A percentile compares a stretch with the other conserved stretches of the same genome.
These are phyloP conservation scores for Dipodomys merriami DNA, from an alignment of 2,113 vertebrate species.

Conservation along the genomic window DNA sequence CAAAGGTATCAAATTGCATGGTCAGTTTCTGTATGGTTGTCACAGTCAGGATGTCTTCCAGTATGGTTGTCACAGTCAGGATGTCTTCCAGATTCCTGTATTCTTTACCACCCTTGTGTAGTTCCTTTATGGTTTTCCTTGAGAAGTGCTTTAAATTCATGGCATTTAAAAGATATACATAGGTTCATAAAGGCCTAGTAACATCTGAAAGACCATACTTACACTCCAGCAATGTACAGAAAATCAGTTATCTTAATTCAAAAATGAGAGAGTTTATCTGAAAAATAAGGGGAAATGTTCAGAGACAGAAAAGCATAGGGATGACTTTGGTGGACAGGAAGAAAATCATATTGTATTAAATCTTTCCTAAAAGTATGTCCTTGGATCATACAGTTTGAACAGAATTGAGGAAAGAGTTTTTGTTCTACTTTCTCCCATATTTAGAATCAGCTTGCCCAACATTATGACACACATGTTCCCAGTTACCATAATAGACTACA, in stretches of 20 bases:
- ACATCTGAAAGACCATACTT: constrained; percentile 50
- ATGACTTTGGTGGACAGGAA: not conserved
- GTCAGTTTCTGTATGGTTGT: not conserved
- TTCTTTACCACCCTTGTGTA: constrained; percentile 2
- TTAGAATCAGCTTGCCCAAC: constrained; percentile 59
- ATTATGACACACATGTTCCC: constrained; percentile 47
- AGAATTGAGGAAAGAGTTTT: constrained; percentile 66
- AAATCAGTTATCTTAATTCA: constrained; percentile 36
- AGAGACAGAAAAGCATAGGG: not conserved
- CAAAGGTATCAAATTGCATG: not conserved
- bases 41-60: constrained; percentile 19
- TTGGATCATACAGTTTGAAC: constrained; percentile 33
- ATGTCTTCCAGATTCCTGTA: constrained; percentile 14
- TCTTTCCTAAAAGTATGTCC: not conserved
- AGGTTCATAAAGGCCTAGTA: constrained; percentile 15
- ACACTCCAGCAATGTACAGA: not conserved
- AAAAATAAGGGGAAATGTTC: not conserved
- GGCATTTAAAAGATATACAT: constrained; percentile 47
- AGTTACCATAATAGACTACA: constrained; percentile 76
- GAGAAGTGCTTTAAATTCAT: constrained; percentile 58
- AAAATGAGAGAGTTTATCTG: constrained; percentile 13
- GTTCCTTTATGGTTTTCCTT: not conserved
- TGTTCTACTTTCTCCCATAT: constrained; percentile 67
- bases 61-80: not conserved
- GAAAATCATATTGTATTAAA: not conserved